A percentile compares a stretch with the other conserved stretches of the same genome.
Conservation (phyloP, 2,797 vertebrate species). For the Pangasius sanitwongsei region DNA sequence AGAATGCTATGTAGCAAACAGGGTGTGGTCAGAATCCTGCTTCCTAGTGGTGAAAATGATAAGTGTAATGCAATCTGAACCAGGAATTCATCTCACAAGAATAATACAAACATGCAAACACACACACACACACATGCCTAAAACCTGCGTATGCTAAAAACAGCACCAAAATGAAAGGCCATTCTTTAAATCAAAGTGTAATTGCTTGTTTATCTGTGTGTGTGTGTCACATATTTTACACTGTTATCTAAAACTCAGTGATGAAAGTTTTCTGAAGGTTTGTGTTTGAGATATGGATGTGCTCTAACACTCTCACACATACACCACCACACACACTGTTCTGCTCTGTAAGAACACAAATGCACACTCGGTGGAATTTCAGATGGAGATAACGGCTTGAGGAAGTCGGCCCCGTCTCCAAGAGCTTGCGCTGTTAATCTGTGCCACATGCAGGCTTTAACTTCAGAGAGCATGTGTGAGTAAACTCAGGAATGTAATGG, state of each 20-base stretch:
- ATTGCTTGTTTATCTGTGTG: slow-evolving; percentile 5
- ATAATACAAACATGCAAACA: background rate
- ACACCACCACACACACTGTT: slow-evolving; percentile 8
- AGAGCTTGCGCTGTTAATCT: slow-evolving; percentile 22
- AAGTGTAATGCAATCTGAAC: background rate
- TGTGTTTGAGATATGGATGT: background rate
- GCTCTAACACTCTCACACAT: slow-evolving; percentile 16
- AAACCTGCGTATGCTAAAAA: background rate
- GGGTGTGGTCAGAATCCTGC: background rate
- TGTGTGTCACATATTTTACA: background rate
- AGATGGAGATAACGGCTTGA: slow-evolving; percentile 26
- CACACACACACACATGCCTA: background rate
- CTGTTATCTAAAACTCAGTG: slow-evolving; percentile 13
- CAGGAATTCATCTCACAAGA: background rate
- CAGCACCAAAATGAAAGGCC: background rate
- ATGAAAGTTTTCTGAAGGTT: slow-evolving; percentile 14
- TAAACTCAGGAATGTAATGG: slow-evolving; percentile 14
- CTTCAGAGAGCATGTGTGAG: slow-evolving; percentile 15
- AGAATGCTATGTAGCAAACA: background rate
- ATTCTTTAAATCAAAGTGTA: background rate
- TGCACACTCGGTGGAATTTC: background rate
- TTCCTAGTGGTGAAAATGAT: background rate
- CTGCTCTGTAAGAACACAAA: slow-evolving; percentile 18
- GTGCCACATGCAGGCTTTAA: slow-evolving; percentile 28
- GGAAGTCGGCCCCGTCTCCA: slow-evolving; percentile 7